A percentile compares a stretch with the other conserved stretches of the same genome.
These are phyloP conservation scores for Galeopterus variegatus DNA, from an alignment of 2,113 vertebrate genomes.

Conservation along the genomic window DNA sequence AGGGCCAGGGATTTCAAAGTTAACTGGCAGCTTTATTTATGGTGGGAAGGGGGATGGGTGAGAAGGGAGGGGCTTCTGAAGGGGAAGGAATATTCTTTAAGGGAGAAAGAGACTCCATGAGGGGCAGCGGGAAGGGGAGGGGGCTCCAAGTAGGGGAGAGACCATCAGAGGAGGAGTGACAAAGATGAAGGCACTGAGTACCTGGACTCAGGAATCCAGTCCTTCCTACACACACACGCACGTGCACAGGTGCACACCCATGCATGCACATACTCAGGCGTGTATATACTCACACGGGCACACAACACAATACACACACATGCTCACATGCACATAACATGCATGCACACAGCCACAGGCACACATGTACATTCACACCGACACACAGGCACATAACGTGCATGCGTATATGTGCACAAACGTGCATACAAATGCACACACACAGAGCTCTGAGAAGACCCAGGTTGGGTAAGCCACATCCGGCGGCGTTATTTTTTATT, in stretches of 20 bases:
- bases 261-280: not conserved
- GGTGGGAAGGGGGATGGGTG: too few relatives aligned
- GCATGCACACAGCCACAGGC: not conserved
- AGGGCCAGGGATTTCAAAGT: too few relatives aligned
- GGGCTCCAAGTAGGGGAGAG: not conserved
- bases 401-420: too few relatives aligned
- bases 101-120: too few relatives aligned
- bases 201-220: not conserved
- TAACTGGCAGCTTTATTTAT: not conserved
- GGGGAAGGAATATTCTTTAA: too few relatives aligned
- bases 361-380: not conserved
- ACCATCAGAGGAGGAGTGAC: not conserved
- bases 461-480: not conserved
- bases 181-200: not conserved
- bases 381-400: too few relatives aligned
- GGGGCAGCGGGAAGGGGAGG: not conserved
- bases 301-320: not conserved
- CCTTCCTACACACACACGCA: not conserved
- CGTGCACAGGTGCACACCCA: not conserved
- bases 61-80: not conserved
- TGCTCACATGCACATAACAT: not conserved
- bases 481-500: not conserved
- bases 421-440: not conserved
- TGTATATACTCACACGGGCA: too few relatives aligned
- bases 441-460: not conserved